These are phyloP conservation scores for Notolepis coatsorum DNA, from an alignment of 2,797 vertebrate species.

Conservation along the genomic window DNA sequence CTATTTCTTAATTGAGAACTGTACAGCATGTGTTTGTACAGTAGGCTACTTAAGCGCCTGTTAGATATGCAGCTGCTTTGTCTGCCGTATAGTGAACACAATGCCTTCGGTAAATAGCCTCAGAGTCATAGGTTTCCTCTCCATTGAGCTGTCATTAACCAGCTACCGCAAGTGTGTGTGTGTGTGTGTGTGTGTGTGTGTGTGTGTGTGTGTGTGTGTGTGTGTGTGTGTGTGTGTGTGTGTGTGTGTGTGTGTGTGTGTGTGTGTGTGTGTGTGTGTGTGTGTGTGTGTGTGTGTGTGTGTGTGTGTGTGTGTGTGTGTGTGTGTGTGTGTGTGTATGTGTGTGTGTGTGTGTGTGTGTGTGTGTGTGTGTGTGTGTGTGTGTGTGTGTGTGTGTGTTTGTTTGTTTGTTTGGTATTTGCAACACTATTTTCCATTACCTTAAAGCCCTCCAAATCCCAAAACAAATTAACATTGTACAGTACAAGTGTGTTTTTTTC, in stretches of 20 bases:
- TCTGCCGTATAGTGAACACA: slow-evolving; percentile 56
- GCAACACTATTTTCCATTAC: slow-evolving; percentile 49
- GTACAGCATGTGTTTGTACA: slow-evolving; percentile 21
- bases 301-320: background rate
- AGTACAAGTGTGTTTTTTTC: slow-evolving; percentile 28
- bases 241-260: slow-evolving; percentile 37
- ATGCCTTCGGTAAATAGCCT: slow-evolving; percentile 64
- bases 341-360: background rate
- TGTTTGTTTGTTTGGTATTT: slow-evolving; percentile 58
- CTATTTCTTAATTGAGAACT: too few relatives aligned
- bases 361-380: background rate
- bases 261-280: background rate
- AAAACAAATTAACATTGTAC: slow-evolving; percentile 43
- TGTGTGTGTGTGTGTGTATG: slow-evolving; percentile 1
- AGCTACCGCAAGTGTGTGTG: slow-evolving; percentile 14
- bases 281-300: background rate
- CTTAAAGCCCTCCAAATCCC: slow-evolving; percentile 51
- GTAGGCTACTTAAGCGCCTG: slow-evolving; percentile 14
- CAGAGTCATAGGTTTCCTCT: slow-evolving; percentile 52
- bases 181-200: slow-evolving; percentile 12
- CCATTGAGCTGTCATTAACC: slow-evolving; percentile 70
- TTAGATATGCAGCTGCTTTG: slow-evolving; percentile 43
- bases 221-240: slow-evolving; percentile 19
- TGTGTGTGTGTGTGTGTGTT: slow-evolving; percentile 25
- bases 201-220: slow-evolving; percentile 5